Conservation (phyloP, 2,888 invertebrate genomes). For the Cheilosia variabilis region DNA sequence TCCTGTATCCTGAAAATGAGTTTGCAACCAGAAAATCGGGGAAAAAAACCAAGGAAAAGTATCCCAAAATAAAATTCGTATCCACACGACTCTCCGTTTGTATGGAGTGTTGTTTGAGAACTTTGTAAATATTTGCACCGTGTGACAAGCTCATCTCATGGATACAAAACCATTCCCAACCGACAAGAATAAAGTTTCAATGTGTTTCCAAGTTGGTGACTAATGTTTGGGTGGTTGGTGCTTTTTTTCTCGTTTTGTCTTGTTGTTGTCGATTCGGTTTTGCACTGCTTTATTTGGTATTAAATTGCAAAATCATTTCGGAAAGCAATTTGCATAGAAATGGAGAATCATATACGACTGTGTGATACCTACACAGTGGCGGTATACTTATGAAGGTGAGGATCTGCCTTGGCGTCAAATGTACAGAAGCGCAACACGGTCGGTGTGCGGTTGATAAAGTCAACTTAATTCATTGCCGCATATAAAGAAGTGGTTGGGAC, state of each 20-base stretch:
- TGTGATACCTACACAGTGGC: background rate
- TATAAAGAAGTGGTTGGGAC: background rate
- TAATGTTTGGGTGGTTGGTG: background rate
- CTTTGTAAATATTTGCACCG: conserved; percentile 69
- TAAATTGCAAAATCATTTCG: conserved; percentile 66
- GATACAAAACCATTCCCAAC: conserved; percentile 31
- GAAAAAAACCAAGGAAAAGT: background rate
- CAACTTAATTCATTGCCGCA: conserved; percentile 31
- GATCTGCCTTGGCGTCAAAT: conserved; percentile 4
- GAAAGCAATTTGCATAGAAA: conserved; percentile 74
- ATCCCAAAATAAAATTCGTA: conserved; percentile 20
- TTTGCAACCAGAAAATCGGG: conserved; percentile 24
- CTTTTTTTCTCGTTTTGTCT: conserved; percentile 6
- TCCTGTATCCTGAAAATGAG: conserved; percentile 6
- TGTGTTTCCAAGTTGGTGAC: conserved; percentile 39
- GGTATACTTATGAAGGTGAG: conserved; percentile 4
- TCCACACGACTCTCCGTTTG: conserved; percentile 21
- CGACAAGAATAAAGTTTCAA: conserved; percentile 26
- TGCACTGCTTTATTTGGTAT: conserved; percentile 47
- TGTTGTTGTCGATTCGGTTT: conserved; percentile 17
- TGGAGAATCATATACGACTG: conserved; percentile 49
- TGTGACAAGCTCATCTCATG: conserved; percentile 60
- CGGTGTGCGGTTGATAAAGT: conserved; percentile 41
- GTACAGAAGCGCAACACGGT: conserved; percentile 42
- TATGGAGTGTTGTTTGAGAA: conserved; percentile 55